Percentiles rank a stretch among this genome's conserved stretches.
Evolutionary conservation across 2,888 invertebrate species (phyloP).

Genomic region (Lepidocyrtoides sp.): DNA sequence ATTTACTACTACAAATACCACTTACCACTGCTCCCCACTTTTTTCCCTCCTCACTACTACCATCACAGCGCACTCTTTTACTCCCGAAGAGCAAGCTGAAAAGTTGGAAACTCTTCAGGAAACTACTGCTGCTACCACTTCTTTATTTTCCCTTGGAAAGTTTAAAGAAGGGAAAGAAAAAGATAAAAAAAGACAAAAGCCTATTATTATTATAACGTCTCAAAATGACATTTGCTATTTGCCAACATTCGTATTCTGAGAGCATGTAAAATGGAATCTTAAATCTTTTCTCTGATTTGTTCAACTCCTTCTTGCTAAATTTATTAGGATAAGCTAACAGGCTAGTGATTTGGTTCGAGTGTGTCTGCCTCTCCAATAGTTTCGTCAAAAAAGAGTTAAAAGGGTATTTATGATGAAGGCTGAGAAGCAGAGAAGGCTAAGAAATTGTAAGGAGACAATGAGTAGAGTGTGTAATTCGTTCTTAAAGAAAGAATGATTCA

Average conservation of each 20-base stretch:
- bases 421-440: no score
- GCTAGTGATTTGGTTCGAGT: conserved; percentile 22
- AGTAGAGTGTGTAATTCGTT: conserved; percentile 10
- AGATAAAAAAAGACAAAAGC: conserved; percentile 49
- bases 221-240: conserved; percentile 63
- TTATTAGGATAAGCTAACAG: conserved; percentile 33
- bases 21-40: not conserved
- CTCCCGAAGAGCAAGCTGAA: conserved; percentile 30
- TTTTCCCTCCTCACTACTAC: not conserved
- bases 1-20: not conserved
- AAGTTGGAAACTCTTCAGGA: conserved; percentile 66
- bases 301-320: not conserved
- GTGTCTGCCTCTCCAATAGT: not conserved
- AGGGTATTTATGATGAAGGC: not conserved
- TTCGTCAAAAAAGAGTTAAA: conserved; percentile 25
- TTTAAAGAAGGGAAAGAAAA: conserved; percentile 49
- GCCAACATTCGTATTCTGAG: conserved; percentile 38
- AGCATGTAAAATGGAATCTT: conserved; percentile 41
- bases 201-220: conserved; percentile 47
- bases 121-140: conserved; percentile 12
- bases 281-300: conserved; percentile 49
- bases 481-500: not conserved
- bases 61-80: not conserved
- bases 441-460: not conserved
- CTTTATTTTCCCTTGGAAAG: conserved; percentile 51